Evolutionary conservation across 2,888 invertebrate genomes (phyloP), one percentile per base, ranked within the genome.

Genomic region (Pyrgus malvae): DNA sequence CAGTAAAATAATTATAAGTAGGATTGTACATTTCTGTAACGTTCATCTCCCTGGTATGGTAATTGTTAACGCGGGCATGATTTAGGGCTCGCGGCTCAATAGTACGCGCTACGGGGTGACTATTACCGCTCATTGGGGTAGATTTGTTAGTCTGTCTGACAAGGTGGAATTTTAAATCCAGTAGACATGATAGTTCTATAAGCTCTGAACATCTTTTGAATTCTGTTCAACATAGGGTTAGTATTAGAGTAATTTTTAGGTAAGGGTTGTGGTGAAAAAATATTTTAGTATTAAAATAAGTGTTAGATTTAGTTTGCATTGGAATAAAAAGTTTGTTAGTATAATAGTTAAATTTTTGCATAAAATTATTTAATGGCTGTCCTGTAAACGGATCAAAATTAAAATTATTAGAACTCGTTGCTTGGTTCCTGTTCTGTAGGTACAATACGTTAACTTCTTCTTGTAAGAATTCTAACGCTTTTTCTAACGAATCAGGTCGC

Each of bases 391-490:
- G 42, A 42, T 42, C 42, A 14, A 42, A 42, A 42, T 42, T 42
- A 27, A 42, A 42, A 5, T 23, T 3, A 14, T n/a, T 44, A 29
- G 44, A 44, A 29, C 7, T 44, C 29, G 44, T 44, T 27, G 44
- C 16, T 49, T 53, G 42, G 38, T 41, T 53, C 17, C 45, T 33
- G 23, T 46, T 40, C 9, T 56, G 57, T 0, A 50, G 6, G 5
- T 58, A 61, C 8, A 58, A 19, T 0, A 45, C 37, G 23, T 54
- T 58, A 3, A 35, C 19, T 46, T 49, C 56, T 23, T 41, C 55
- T 19, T 40, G 64, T 17, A 44, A 58, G 19, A 55, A 64, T 51
- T 55, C 49, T 11, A 58, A 9, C 8, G 57, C 44, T 12, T 57
- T 33, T 31, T 54, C 48, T 14, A 58, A 41, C 11, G 51, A 27